Evolutionary conservation across 2,797 vertebrate species (phyloP), one percentile per base, ranked within the genome.

Genomic region (Rhinoraja longicauda): DNA sequence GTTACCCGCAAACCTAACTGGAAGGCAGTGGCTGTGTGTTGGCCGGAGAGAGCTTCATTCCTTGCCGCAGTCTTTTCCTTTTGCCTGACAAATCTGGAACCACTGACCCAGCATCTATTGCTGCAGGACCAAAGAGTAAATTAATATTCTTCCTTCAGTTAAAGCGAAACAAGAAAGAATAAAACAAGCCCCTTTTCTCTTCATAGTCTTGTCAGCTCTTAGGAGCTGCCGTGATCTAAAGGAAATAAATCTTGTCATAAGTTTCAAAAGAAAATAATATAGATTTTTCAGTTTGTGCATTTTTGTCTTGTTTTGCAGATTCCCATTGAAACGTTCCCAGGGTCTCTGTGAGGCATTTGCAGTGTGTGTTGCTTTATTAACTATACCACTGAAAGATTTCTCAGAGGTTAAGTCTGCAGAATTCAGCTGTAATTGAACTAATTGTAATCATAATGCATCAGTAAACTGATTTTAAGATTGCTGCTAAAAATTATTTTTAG

Each of bases 1-100:
- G 97, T 97, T 96, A 97, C 97, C 97, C 95, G 94, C 97, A 97
- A 98, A 98, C 98, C 96, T 97, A 94, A 95, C 98, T 97, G 96
- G 95, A 95, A 98, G 97, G 96, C 95, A 96, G 96, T 93, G 95
- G 95, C 96, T 94, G 95, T 94, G 96, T 96, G 96, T 96, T 96
- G 97, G 96, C 97, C 94, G 95, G 93, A 93, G 95, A 93, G 95
- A 94, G 90, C 94, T 94, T 79, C 32, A 39, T 96, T 94, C 94
- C 93, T 93, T 82, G 94, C 95, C 94, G 78, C 2, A 93, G 94
- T 95, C 95, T 94, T 94, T 96, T 95, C 94, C 94, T 93, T 93
- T 84, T 94, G 93, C 94, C 95, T 96, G 96, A 96, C 96, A 96
- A 96, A 96, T 97, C 96, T 93, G 95, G 95, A 95, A 97, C 96